These are phyloP conservation scores for Aromia moschata DNA, from an alignment of 2,888 invertebrate genomes.

Conservation along the genomic window DNA sequence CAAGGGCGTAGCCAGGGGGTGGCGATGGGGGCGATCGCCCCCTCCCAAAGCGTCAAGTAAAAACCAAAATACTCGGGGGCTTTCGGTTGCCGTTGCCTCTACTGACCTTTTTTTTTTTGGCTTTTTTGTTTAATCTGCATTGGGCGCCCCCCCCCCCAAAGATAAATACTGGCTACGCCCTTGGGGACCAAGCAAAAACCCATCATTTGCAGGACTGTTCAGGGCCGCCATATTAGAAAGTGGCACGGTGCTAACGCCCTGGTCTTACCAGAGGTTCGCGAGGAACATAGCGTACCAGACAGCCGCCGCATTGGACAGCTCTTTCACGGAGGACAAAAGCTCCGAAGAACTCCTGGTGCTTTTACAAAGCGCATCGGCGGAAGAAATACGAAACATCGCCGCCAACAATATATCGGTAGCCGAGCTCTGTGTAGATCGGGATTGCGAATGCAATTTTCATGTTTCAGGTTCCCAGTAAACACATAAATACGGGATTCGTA, in stretches of 20 bases:
- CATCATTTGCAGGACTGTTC: constrained; percentile 10
- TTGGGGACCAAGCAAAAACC: too few species aligned
- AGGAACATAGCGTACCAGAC: constrained; percentile 15
- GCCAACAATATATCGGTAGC: constrained; percentile 2
- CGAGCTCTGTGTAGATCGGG: too few species aligned
- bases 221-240: constrained; percentile 19
- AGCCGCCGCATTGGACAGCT: neutral
- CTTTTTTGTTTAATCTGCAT: too few species aligned
- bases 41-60: too few species aligned
- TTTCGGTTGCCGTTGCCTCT: too few species aligned
- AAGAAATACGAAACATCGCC: neutral
- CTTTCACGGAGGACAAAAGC: constrained; percentile 7
- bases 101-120: too few species aligned
- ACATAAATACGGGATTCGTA: constrained; percentile 13
- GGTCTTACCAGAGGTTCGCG: constrained; percentile 14
- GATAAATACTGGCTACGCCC: too few species aligned
- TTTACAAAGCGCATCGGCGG: constrained; percentile 7
- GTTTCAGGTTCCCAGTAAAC: constrained; percentile 5
- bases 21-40: too few species aligned
- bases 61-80: too few species aligned
- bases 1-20: too few species aligned
- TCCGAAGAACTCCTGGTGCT: constrained; percentile 8
- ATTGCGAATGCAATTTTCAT: too few species aligned
- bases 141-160: too few species aligned
- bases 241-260: constrained; percentile 10